Evolutionary conservation across 2,888 invertebrate species (phyloP), one percentile per base, ranked within the genome.

Genomic region (Germaria angustata): DNA sequence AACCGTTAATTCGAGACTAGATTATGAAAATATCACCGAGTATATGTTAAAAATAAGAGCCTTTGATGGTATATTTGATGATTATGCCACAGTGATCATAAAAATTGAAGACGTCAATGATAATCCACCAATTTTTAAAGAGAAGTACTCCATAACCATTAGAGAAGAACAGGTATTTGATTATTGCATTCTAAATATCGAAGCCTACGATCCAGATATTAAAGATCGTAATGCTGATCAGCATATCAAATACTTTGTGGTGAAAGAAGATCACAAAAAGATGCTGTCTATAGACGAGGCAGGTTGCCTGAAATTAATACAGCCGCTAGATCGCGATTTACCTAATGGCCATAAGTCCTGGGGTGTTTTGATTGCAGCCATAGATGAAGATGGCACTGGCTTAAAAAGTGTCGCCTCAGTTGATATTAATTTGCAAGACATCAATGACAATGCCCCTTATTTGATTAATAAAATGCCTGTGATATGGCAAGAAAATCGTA

Each of bases 371-470:
- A 94, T 95, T 78, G 92, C 94, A 88, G 97, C 97, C 0, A 93
- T 94, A 51, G 97, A 97, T 89, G 94, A 95, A 86, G 94, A 95
- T 86, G 95, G 95, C 6, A 93, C 93, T 15, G 94, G 94, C 22
- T 91, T 92, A 0, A 92, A 94, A 78, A 93, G 93, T 0, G 93
- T 93, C 1, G 94, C 94, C 0, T 94, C 94, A 86, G 95, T 97
- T 24, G 95, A 93, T 53, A 92, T 95, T 81, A 92, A 93, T 82
- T 89, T 95, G 28, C 93, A 93, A 4, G 99, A 99, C 88, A 96
- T 98, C 87, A 99, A 99, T 90, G 99, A 99, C 90, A 98, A 99
- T 90, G 96, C 96, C 0, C 99, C 99, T 0, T 95, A 95, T 89
- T 92, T 97, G 80, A 95, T 95, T 49, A 96, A 95, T 88, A 93